Conservation (phyloP, 2,888 invertebrate genomes). For the Spicauda simplicius region DNA sequence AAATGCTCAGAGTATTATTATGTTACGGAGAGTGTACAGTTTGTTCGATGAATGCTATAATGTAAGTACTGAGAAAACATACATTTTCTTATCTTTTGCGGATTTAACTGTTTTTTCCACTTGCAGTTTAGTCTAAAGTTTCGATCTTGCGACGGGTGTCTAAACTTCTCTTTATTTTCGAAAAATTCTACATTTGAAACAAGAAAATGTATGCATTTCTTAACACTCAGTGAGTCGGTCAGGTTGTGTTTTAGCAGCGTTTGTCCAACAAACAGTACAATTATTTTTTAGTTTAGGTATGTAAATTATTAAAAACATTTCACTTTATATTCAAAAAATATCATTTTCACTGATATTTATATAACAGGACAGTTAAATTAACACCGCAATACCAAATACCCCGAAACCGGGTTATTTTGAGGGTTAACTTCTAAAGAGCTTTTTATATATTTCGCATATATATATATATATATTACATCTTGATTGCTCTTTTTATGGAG, state of each 20-base stretch:
- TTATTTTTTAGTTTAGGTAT: conserved; percentile 28
- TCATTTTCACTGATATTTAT: background rate
- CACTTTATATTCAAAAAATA: conserved; percentile 9
- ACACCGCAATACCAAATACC: too few relatives aligned
- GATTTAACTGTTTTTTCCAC: too few relatives aligned
- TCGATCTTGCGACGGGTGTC: too few relatives aligned
- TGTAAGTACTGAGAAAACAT: background rate
- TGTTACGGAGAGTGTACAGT: conserved; percentile 22
- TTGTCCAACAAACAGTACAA: conserved; percentile 24
- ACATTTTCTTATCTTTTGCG: too few relatives aligned
- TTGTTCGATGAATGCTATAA: conserved; percentile 24
- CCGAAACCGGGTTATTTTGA: too few relatives aligned
- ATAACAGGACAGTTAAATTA: too few relatives aligned
- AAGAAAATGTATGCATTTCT: conserved; percentile 13
- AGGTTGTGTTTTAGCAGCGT: conserved; percentile 11
- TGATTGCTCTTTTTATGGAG: too few relatives aligned
- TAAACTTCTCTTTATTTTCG: too few relatives aligned
- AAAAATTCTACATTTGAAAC: too few relatives aligned
- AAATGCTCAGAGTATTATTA: conserved; percentile 36
- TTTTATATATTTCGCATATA: too few relatives aligned
- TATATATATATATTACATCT: too few relatives aligned
- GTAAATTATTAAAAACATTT: conserved; percentile 26
- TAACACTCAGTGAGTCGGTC: background rate
- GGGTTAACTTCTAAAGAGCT: too few relatives aligned
- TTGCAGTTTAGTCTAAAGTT: background rate